These are phyloP conservation scores for Agelaius tricolor DNA, from an alignment of 2,113 vertebrate species.

Conservation along the genomic window DNA sequence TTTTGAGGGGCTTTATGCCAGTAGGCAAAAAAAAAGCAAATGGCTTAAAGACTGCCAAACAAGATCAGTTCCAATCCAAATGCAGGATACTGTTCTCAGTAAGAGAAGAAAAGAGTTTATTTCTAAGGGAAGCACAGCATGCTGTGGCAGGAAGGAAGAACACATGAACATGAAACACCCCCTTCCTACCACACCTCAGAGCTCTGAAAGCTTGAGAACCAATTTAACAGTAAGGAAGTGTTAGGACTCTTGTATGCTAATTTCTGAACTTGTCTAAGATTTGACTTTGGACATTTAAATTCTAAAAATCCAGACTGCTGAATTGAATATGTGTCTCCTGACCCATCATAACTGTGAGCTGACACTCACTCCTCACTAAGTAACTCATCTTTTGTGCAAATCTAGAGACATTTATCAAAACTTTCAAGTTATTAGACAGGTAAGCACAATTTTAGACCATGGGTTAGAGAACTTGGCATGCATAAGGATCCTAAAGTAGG, in stretches of 20 bases:
- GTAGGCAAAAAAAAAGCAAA: background rate
- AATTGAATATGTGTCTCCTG: background rate
- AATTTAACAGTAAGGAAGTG: background rate
- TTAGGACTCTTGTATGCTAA: background rate
- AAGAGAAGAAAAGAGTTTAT: background rate
- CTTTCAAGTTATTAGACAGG: background rate
- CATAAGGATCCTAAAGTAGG: background rate
- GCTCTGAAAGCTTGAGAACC: background rate
- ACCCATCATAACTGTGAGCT: background rate
- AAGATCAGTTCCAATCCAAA: background rate
- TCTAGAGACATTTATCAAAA: background rate
- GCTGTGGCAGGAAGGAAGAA: slow-evolving; percentile 5
- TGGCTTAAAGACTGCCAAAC: background rate
- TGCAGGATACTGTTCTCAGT: background rate
- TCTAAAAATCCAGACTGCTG: background rate
- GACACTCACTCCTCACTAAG: background rate
- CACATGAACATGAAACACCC: background rate
- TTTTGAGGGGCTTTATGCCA: background rate
- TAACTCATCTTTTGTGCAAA: background rate
- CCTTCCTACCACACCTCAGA: background rate
- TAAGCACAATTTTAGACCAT: background rate
- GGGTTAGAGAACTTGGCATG: background rate
- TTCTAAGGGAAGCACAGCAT: background rate
- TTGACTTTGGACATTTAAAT: background rate
- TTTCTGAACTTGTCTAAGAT: background rate